These are phyloP conservation scores for Platycnemis pennipes DNA, from an alignment of 2,888 invertebrate species.

Conservation along the genomic window DNA sequence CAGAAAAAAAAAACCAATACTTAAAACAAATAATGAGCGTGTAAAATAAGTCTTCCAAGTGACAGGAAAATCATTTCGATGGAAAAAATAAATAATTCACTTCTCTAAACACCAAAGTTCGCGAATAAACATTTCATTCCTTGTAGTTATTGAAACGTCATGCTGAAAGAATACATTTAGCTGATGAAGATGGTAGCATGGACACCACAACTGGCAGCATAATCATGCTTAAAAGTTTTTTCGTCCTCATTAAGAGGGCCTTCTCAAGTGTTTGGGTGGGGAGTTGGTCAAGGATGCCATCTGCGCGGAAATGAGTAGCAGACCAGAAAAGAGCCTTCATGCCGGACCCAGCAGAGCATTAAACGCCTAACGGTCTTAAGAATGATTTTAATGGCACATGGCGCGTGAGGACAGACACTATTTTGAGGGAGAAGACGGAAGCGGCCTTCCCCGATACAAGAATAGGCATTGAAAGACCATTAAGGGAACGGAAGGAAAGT, in stretches of 20 bases:
- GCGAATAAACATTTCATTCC: too few relatives aligned
- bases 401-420: not conserved
- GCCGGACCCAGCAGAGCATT: not conserved
- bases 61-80: too few relatives aligned
- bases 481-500: not conserved
- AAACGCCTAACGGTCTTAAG: not conserved
- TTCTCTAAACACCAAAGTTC: too few relatives aligned
- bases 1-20: not conserved
- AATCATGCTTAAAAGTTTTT: not conserved
- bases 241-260: not conserved
- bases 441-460: not conserved
- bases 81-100: too few relatives aligned
- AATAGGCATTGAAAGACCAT: not conserved
- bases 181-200: not conserved
- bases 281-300: constrained; percentile 11
- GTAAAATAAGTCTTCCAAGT: too few relatives aligned
- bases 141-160: too few relatives aligned
- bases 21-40: too few relatives aligned
- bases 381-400: not conserved
- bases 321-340: not conserved
- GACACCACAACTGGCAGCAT: not conserved
- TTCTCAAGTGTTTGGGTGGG: not conserved
- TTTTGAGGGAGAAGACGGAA: not conserved
- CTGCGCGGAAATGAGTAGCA: not conserved
- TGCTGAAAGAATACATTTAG: too few relatives aligned